These are phyloP conservation scores for Cryptomyrus ogoouensis DNA, from an alignment of 2,113 vertebrate species.

Conservation along the genomic window DNA sequence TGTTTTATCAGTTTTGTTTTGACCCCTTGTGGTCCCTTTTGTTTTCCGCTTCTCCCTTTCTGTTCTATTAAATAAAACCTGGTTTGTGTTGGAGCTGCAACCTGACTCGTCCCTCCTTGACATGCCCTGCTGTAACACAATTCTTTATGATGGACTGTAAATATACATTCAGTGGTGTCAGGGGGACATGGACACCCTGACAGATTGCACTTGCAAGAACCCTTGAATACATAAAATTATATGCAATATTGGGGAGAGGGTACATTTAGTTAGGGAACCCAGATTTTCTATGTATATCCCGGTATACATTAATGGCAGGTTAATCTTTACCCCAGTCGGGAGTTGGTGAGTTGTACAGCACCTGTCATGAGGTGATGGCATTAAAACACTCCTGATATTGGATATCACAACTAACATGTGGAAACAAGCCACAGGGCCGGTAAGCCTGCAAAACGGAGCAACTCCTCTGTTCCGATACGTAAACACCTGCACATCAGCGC, in stretches of 20 bases:
- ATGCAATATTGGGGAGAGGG: background rate
- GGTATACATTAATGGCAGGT: constrained; percentile 2
- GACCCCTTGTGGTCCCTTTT: too few relatives aligned
- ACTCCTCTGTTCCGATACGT: background rate
- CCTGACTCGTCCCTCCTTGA: background rate
- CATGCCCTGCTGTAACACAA: background rate
- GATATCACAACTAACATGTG: background rate
- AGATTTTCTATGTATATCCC: background rate
- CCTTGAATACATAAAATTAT: background rate
- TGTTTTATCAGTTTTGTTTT: too few relatives aligned
- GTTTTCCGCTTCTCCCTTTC: too few relatives aligned
- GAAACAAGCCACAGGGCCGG: constrained; percentile 9
- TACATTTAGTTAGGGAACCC: background rate
- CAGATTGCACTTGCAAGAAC: background rate
- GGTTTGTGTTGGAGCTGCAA: background rate
- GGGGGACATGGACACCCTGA: background rate
- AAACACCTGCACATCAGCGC: background rate
- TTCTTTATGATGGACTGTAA: background rate
- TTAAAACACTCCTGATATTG: background rate
- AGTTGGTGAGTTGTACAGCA: constrained; percentile 6
- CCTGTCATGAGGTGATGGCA: background rate
- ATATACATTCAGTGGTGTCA: background rate
- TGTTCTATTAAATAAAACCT: background rate
- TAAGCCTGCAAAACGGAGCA: background rate
- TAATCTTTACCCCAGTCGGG: constrained; percentile 23